Conservation (phyloP, 1,140 invertebrate species). For the Centruroides sculpturatus region DNA sequence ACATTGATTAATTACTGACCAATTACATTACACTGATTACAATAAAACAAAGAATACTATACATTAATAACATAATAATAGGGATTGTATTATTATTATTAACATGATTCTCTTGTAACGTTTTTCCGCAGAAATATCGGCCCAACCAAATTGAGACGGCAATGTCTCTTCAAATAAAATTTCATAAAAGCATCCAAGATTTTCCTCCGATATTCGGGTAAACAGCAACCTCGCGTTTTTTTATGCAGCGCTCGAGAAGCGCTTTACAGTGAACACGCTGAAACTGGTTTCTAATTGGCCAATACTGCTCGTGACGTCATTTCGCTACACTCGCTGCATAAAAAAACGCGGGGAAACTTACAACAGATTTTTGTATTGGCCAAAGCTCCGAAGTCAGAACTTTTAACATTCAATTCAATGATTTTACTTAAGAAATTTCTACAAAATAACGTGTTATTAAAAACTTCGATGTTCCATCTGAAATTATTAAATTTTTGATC, state of each 20-base stretch:
- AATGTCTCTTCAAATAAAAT: slow-evolving; percentile 97
- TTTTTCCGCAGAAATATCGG: slow-evolving; percentile 71
- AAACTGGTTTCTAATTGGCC: too few species aligned
- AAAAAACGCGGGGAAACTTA: too few species aligned
- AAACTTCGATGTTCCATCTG: slow-evolving; percentile 96
- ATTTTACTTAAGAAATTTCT: slow-evolving; percentile 46
- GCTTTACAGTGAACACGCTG: too few species aligned
- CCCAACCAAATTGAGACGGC: slow-evolving; percentile 88
- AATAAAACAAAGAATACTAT: too few species aligned
- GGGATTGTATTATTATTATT: too few species aligned
- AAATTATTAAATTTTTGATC: slow-evolving; percentile 99
- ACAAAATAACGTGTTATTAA: slow-evolving; percentile 45
- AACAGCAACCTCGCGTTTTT: too few species aligned
- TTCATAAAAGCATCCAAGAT: slow-evolving; percentile 91
- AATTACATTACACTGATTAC: too few species aligned
- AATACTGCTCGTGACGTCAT: too few species aligned
- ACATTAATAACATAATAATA: too few species aligned
- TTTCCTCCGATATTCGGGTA: slow-evolving; percentile 69
- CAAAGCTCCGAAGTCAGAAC: slow-evolving; percentile 98
- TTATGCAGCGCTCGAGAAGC: too few species aligned
- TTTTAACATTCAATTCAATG: slow-evolving; percentile 86
- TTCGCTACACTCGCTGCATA: too few species aligned
- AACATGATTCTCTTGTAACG: slow-evolving; percentile 34
- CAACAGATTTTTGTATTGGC: slow-evolving; percentile 87
- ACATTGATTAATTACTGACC: too few species aligned